phyloP scores from a whole-genome alignment of 1,140 invertebrate species.

The Leptopilina clavipes region DNA sequence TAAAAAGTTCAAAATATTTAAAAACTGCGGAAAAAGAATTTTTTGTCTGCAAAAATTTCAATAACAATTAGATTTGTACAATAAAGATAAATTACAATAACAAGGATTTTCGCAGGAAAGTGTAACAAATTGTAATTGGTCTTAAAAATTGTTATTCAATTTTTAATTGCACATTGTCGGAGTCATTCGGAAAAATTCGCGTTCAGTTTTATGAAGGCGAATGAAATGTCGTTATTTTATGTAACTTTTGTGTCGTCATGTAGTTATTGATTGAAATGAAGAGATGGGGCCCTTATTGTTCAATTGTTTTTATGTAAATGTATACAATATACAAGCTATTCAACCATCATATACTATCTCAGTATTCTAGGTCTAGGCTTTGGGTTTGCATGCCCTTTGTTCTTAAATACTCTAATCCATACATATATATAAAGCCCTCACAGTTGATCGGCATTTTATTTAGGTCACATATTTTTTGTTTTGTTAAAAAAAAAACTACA shows the following conservation, averaged over 20 bases:
- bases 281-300: conserved; percentile 9
- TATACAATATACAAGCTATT: not conserved
- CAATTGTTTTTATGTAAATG: not conserved
- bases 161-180: not conserved
- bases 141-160: not conserved
- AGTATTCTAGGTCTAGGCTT: not conserved
- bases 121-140: not conserved
- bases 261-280: not conserved
- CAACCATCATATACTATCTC: no score
- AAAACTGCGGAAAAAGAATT: no score
- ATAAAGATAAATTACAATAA: not conserved
- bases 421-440: no score
- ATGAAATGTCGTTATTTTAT: not conserved
- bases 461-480: not conserved
- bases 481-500: no score
- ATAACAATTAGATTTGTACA: no score
- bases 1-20: no score
- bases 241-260: conserved; percentile 12
- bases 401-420: not conserved
- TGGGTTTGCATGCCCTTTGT: not conserved
- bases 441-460: not conserved
- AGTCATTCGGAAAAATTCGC: not conserved
- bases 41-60: no score
- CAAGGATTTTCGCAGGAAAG: not conserved
- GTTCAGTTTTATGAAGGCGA: not conserved